These are phyloP conservation scores for Argyrosomus japonicus DNA, from an alignment of 2,113 vertebrate species.

Conservation along the genomic window DNA sequence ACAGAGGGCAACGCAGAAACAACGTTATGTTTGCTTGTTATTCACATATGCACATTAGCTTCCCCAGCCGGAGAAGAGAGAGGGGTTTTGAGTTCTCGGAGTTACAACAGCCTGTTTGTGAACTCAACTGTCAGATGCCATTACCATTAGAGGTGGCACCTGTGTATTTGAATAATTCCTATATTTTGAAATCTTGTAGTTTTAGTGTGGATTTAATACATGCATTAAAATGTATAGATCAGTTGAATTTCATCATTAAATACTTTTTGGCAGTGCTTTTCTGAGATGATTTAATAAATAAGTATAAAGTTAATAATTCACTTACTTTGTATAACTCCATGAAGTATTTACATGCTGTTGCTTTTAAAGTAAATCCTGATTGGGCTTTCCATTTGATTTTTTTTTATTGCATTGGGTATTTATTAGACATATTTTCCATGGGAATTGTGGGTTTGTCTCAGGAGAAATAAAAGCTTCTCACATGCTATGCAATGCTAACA, in stretches of 20 bases:
- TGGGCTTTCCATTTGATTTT: background rate
- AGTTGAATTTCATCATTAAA: background rate
- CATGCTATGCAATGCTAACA: constrained; percentile 33
- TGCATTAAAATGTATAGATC: constrained; percentile 4
- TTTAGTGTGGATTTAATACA: background rate
- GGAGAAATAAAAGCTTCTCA: constrained; percentile 32
- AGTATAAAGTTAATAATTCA: constrained; percentile 13
- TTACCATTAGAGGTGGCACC: constrained; percentile 69
- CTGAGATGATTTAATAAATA: constrained; percentile 18
- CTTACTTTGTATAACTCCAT: constrained; percentile 12
- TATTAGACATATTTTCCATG: constrained; percentile 41
- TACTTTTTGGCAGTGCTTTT: background rate
- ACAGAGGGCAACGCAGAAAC: constrained; percentile 55
- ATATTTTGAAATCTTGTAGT: constrained; percentile 31
- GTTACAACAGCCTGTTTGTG: constrained; percentile 53
- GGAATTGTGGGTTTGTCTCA: constrained; percentile 27
- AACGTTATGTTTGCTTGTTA: constrained; percentile 65
- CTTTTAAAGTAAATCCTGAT: constrained; percentile 6
- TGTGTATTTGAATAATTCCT: constrained; percentile 46
- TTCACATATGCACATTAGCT: constrained; percentile 62
- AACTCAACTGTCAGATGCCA: constrained; percentile 62
- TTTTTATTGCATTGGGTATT: background rate
- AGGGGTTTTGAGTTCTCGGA: constrained; percentile 26
- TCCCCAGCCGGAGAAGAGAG: constrained; percentile 16
- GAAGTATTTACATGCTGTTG: constrained; percentile 3